phyloP scores from a whole-genome alignment of 2,113 vertebrate genomes.

The Sula dactylatra region DNA sequence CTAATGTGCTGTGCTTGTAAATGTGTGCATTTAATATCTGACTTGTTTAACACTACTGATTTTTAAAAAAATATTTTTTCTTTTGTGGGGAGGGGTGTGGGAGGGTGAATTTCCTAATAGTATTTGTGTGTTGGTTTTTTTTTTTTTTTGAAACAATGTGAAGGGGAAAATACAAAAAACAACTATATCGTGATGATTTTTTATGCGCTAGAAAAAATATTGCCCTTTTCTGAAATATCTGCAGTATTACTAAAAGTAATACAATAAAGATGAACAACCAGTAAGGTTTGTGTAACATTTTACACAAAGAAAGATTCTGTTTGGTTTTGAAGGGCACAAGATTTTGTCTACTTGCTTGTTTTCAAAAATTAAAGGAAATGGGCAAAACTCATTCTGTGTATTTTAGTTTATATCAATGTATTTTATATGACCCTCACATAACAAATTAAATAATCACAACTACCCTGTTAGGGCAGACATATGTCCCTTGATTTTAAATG shows the following conservation, averaged over 20 bases:
- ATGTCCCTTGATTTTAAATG: neutral
- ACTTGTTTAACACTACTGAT: constrained; percentile 76
- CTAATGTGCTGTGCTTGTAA: constrained; percentile 72
- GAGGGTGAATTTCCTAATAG: constrained; percentile 69
- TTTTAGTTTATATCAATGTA: neutral
- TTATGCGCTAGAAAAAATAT: constrained; percentile 81
- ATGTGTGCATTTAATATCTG: constrained; percentile 69
- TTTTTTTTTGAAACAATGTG: constrained; percentile 45
- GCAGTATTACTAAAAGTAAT: constrained; percentile 80
- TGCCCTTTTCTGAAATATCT: constrained; percentile 81
- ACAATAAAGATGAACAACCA: constrained; percentile 13
- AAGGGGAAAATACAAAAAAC: constrained; percentile 3
- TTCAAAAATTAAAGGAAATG: constrained; percentile 87
- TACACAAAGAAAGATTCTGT: constrained; percentile 73
- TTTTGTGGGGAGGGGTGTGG: neutral
- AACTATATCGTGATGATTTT: constrained; percentile 74
- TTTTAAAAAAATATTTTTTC: constrained; percentile 55
- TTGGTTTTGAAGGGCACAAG: constrained; percentile 79
- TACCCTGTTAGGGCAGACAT: neutral
- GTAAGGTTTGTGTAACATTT: constrained; percentile 77
- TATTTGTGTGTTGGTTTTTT: too few species aligned
- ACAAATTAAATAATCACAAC: neutral
- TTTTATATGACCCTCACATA: neutral
- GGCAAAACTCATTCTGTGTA: constrained; percentile 21
- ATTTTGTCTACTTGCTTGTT: constrained; percentile 82